Base-by-base conservation (phyloP, 2,797 vertebrate genomes). In the Sphenodon punctatus region DNA sequence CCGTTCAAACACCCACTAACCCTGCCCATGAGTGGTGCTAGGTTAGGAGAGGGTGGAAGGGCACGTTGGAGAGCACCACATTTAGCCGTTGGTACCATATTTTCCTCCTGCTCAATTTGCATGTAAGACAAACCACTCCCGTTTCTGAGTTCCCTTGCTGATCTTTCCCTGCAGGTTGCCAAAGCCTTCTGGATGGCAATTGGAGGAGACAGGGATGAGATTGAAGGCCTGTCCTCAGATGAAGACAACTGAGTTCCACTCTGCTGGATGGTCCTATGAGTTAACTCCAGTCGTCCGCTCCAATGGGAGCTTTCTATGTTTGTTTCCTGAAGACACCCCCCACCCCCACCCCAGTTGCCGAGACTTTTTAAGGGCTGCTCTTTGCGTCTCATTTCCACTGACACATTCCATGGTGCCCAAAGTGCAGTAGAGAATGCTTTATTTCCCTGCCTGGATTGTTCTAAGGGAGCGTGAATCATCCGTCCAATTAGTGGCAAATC, bases 151-250 rank as follows among this genome's bases (percentile, higher is more conserved):
- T 55, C 10, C 67, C 67, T 65, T 27, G 32, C n/a, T 73, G 10
- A 27, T 12, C 61, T 80, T 69, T 25, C 38, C 8, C 48, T 51
- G 7, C 82, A 99, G 99, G 99, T 99, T 81, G 98, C 98, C 87
- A 99, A 99, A 95, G 99, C 98, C 0, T 99, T 99, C 95, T 99
- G 99, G 99, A 99, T 97, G 97, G 99, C 98, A 2, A 99, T 99
- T 15, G 98, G 99, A 60, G 99, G 99, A 32, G 98, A 99, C 93
- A 95, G 97, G 81, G 98, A 99, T 77, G 99, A 99, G 93, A 98
- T 99, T 15, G 98, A 98, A 51, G 97, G 98, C 4, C 94, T 98
- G 82, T 99, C 98, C 67, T 99, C 98, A 0, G 98, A 98, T 5
- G 99, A 99, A 75, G 99, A 99, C 46, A 97, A 96, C 92, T 98